These are phyloP conservation scores for Tupaia chinensis DNA, from an alignment of 2,113 vertebrate species.

Conservation along the genomic window DNA sequence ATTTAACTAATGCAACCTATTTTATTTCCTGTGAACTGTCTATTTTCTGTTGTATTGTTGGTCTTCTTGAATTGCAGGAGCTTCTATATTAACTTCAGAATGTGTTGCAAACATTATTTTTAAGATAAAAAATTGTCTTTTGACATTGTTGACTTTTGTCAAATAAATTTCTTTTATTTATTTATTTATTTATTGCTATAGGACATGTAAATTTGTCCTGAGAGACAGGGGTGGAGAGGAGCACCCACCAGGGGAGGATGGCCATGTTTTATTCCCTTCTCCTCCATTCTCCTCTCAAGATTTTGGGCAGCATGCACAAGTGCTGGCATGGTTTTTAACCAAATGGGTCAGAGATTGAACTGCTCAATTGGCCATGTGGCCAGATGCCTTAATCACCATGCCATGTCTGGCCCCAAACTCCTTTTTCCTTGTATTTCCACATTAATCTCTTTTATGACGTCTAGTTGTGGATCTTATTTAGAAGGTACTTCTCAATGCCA, in stretches of 20 bases:
- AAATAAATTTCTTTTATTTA: conserved; percentile 13
- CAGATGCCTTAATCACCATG: no score
- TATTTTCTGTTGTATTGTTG: not conserved
- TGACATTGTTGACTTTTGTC: not conserved
- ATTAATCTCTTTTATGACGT: conserved; percentile 7
- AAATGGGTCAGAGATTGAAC: no score
- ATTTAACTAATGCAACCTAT: no score
- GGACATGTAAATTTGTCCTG: no score
- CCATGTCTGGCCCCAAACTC: no score
- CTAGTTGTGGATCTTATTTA: not conserved
- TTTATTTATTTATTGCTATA: not conserved
- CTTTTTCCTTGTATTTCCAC: not conserved
- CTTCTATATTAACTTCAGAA: not conserved
- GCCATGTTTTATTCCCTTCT: no score
- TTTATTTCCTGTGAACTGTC: not conserved
- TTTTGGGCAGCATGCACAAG: no score
- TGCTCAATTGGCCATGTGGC: no score
- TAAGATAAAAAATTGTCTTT: not conserved
- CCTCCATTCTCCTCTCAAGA: no score
- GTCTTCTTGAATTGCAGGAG: not conserved
- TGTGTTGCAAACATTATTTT: not conserved
- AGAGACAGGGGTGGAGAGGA: no score
- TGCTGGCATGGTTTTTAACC: no score
- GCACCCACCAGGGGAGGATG: no score
- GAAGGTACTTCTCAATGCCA: not conserved